phyloP scores from a whole-genome alignment of 1,140 invertebrate genomes.

The Elymnias hypermnestra region DNA sequence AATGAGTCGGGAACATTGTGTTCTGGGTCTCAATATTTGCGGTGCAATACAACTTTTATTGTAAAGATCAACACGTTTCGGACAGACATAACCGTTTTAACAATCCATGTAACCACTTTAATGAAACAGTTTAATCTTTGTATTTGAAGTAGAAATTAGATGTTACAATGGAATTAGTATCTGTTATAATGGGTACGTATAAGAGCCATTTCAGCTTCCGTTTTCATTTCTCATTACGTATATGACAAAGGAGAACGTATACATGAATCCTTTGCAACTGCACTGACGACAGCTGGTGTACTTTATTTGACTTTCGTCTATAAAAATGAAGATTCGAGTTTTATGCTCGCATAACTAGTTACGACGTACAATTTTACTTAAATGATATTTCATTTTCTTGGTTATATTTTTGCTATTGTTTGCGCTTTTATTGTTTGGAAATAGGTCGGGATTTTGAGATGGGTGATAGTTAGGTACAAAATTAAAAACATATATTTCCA shows the following conservation, averaged over 20 bases:
- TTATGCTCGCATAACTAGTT: conserved; percentile 5
- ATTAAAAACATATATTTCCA: no score
- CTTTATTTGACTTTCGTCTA: conserved; percentile 52
- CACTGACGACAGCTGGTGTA: conserved; percentile 43
- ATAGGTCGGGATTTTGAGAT: no score
- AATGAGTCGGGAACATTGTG: conserved; percentile 54
- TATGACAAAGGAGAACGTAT: conserved; percentile 35
- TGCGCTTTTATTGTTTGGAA: no score
- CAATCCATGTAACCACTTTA: conserved; percentile 17
- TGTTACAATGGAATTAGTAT: no score
- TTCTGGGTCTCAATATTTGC: conserved; percentile 55
- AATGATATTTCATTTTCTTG: conserved; percentile 1
- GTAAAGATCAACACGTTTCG: conserved; percentile 35
- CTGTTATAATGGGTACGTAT: background rate
- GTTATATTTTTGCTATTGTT: background rate
- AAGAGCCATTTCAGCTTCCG: background rate
- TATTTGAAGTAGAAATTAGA: conserved; percentile 1
- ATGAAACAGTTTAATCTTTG: conserved; percentile 10
- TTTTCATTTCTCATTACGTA: conserved; percentile 2
- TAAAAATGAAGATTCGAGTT: conserved; percentile 9
- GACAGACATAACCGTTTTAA: conserved; percentile 24
- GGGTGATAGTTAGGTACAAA: no score
- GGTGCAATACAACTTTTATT: conserved; percentile 60
- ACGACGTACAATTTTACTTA: conserved; percentile 3
- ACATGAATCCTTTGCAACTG: conserved; percentile 30